Evolutionary conservation across 2,113 vertebrate species (phyloP), one percentile per base, ranked within the genome.

Genomic region (Menidia beryllina): DNA sequence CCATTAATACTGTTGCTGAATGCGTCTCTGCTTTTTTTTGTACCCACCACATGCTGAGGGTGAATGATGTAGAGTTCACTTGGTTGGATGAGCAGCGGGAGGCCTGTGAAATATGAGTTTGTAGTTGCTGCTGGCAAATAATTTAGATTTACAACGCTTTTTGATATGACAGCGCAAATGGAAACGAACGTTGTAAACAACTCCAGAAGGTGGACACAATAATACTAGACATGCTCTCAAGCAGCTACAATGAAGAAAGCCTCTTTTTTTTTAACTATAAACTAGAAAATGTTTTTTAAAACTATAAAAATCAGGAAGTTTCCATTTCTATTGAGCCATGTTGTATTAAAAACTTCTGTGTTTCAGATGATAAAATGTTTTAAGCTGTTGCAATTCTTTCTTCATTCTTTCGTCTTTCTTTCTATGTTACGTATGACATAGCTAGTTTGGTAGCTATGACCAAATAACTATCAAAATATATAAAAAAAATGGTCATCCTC

Each of bases 1-100:
- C 67, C 81, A 72, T 79, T 79, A 79, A 81, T 72, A 69, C 85
- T 23, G 69, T 41, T 10, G 24, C 80, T 24, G 62, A 76, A 61
- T 45, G 61, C 15, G 13, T 41, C 55, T 38, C 79, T 62, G 48
- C 59, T 55, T 72, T 70, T 55, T 72, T 70, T 72, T 70, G 52
- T 3, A 63, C 26, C 65, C 69, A 25, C 80, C 83, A 52, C 85
- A 79, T 25, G 85, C 87, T 84, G 85, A 65, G 85, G 76, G 72
- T 75, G 82, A 81, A 75, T 53, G 79, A 85, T 60, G 72, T 74
- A 15, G 65, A 54, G 71, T 59, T 83, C 69, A 61, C 54, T 77
- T 47, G 82, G 75, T 53, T 69, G 77, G 80, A 62, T 66, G 56
- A 72, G 69, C 87, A 78, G 85, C 25, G 75, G 78, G 79, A 64